Base-by-base conservation (phyloP, 2,113 vertebrate species). In the Fulica atra region DNA sequence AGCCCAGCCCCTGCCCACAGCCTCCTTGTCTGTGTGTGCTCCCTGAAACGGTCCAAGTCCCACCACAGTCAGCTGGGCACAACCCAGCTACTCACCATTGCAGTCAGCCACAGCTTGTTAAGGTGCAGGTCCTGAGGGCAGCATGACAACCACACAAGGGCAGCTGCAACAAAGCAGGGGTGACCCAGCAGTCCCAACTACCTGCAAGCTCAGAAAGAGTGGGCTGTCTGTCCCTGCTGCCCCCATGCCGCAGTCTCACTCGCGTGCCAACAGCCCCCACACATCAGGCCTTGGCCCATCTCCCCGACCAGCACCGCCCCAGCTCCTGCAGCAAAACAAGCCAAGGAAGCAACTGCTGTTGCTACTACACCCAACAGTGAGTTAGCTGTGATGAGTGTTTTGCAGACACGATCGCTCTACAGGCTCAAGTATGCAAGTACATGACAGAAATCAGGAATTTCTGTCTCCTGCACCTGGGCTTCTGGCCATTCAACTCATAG, bases 201-300 rank as follows among this genome's bases (percentile, higher is more conserved):
- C 16, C 50, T 2, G 4, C 21, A 17, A 7, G 31, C 29, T 36
- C 36, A 53, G 25, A 8, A 48, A 4, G 18, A 53, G 54, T 0
- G 6, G 28, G 13, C 0, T 0, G n/a, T 14, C 81, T 1, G 0
- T 16, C 35, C 46, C 33, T 4, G 3, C 35, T 1, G 2, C 21
- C 16, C 40, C 66, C n/a, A 3, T 9, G 0, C 7, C 0, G 1
- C 57, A 10, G 4, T 3, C 54, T 1, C 0, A 2, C 53, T 10
- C n/a, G 13, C 42, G 7, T 6, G 35, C 60, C 81, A 19, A 0
- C 8, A 33, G 54, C 8, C 3, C 63, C 16, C 81, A 13, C 1
- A 2, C 33, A 8, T 5, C 33, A 6, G 15, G 28, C 64, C 44
- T 65, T 2, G 38, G 46, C 68, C 44, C 66, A 28, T 0, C 1